Evolutionary conservation across 2,888 invertebrate species (phyloP).

Genomic region (Alloplasta piceator): DNA sequence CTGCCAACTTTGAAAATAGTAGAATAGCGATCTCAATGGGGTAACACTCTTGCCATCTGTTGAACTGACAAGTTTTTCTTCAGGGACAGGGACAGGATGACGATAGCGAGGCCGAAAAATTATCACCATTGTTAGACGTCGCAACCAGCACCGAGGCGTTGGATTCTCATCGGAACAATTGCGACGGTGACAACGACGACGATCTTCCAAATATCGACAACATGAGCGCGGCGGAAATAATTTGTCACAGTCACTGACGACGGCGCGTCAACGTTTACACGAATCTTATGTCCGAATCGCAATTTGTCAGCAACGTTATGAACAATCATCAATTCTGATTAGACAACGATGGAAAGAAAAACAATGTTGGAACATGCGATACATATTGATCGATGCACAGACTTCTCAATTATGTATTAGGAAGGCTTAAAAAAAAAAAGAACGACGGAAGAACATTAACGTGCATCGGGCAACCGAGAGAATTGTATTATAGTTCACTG

Average conservation of each 20-base stretch:
- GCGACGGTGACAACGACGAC: constrained; percentile 80
- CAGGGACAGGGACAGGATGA: constrained; percentile 86
- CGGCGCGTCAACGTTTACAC: constrained; percentile 69
- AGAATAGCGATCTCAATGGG: too few relatives aligned
- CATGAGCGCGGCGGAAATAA: constrained; percentile 75
- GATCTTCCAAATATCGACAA: constrained; percentile 79
- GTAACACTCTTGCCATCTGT: constrained; percentile 3
- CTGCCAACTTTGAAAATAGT: too few relatives aligned
- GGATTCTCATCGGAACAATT: constrained; percentile 75
- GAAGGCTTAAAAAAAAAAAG: not conserved
- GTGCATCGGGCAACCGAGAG: not conserved
- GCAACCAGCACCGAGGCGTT: constrained; percentile 79
- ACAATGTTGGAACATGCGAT: not conserved
- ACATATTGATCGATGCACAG: too few relatives aligned
- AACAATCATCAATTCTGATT: constrained; percentile 45
- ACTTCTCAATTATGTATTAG: not conserved
- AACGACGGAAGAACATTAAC: not conserved
- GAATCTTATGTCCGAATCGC: constrained; percentile 68
- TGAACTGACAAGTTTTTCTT: constrained; percentile 61
- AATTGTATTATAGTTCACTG: constrained; percentile 47
- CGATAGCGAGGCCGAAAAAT: constrained; percentile 92
- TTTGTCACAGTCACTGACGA: constrained; percentile 79
- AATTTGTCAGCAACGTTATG: constrained; percentile 58
- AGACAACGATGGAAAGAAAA: not conserved
- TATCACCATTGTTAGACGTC: constrained; percentile 89